Evolutionary conservation across 2,797 vertebrate genomes (phyloP).

Genomic region (Kryptopterus vitreolus): DNA sequence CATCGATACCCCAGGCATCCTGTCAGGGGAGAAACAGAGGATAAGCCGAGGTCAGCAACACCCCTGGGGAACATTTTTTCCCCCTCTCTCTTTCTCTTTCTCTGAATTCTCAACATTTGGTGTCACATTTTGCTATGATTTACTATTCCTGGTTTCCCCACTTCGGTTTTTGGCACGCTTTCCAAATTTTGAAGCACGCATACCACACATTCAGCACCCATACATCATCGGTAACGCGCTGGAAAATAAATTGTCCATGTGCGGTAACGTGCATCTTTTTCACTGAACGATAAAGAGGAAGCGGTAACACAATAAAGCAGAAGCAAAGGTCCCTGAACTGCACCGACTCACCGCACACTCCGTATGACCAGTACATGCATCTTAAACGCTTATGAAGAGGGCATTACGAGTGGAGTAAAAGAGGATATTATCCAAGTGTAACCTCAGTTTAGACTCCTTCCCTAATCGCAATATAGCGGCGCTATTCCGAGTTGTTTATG

Average conservation of each 20-base stretch:
- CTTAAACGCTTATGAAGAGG: not conserved
- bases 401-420: not conserved
- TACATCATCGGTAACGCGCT: not conserved
- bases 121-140: not conserved
- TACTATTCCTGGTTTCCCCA: no score
- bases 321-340: slow-evolving; percentile 17
- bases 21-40: slow-evolving; percentile 81
- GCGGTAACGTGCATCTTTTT: not conserved
- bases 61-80: slow-evolving; percentile 14
- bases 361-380: not conserved
- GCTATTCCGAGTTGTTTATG: not conserved
- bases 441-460: not conserved
- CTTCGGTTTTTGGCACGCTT: not conserved
- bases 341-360: not conserved
- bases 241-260: not conserved
- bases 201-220: not conserved
- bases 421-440: not conserved
- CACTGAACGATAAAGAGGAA: not conserved
- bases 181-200: not conserved
- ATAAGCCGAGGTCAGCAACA: slow-evolving; percentile 78
- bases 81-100: slow-evolving; percentile 49
- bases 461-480: not conserved
- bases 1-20: slow-evolving; percentile 91
- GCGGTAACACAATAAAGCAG: slow-evolving; percentile 7
- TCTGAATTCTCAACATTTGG: not conserved